Percentiles rank a stretch among this genome's conserved stretches.
phyloP scores from a whole-genome alignment of 2,113 vertebrate genomes.

The Perca flavescens region DNA sequence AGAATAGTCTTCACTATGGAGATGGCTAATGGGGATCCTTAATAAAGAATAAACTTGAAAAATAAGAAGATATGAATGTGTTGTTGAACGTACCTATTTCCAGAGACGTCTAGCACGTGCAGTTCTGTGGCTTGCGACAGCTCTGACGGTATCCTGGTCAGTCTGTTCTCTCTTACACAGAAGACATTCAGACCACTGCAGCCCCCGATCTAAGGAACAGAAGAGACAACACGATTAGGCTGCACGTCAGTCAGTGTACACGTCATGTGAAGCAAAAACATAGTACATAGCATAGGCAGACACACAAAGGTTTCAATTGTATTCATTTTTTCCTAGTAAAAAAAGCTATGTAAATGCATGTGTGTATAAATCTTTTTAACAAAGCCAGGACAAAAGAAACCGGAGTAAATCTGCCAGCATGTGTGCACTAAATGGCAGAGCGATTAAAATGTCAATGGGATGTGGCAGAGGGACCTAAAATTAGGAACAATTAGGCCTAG shows the following conservation, averaged over 20 bases:
- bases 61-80: background rate
- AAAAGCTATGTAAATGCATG: background rate
- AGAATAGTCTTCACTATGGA: no score
- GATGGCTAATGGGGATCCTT: no score
- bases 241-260: background rate
- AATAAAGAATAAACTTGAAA: no score
- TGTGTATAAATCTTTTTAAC: background rate
- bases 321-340: background rate
- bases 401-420: constrained; percentile 15
- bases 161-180: constrained; percentile 93
- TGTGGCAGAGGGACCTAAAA: constrained; percentile 63
- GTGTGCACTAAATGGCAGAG: constrained; percentile 30
- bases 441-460: constrained; percentile 53
- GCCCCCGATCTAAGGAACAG: constrained; percentile 89
- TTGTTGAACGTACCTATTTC: constrained; percentile 88
- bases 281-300: background rate
- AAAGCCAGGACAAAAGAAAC: background rate
- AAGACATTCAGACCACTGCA: constrained; percentile 95
- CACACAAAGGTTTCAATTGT: background rate
- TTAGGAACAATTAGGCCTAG: constrained; percentile 71
- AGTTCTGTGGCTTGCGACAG: constrained; percentile 94
- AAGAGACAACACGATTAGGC: constrained; percentile 4
- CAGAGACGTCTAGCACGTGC: constrained; percentile 96
- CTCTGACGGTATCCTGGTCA: constrained; percentile 92
- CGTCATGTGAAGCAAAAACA: background rate